Conservation (phyloP, 2,888 invertebrate genomes). For the Machimus atricapillus region DNA sequence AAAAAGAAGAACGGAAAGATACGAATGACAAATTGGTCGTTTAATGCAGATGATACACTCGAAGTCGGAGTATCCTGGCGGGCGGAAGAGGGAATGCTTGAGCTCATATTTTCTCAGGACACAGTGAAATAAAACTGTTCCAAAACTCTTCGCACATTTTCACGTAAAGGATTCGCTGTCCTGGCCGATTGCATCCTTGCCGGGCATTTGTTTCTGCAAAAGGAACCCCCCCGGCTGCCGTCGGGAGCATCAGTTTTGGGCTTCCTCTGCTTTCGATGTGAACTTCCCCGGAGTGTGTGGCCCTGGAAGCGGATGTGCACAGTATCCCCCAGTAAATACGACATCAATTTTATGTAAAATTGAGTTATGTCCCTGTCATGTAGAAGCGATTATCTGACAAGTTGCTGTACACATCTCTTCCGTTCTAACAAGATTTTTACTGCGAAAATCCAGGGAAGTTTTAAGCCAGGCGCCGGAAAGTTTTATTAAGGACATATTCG, state of each 20-base stretch:
- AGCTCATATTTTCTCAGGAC: slow-evolving; percentile 33
- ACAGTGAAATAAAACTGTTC: neutral
- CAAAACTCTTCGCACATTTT: slow-evolving; percentile 19
- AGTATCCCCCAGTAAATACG: slow-evolving; percentile 33
- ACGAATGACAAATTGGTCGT: slow-evolving; percentile 45
- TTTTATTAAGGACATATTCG: slow-evolving; percentile 37
- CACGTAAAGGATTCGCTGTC: neutral
- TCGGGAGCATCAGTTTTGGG: slow-evolving; percentile 14
- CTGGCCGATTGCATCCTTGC: neutral
- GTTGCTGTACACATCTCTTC: neutral
- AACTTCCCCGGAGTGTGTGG: neutral
- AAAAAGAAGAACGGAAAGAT: neutral
- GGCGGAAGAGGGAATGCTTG: neutral
- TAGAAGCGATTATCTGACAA: slow-evolving; percentile 34
- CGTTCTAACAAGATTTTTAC: slow-evolving; percentile 15
- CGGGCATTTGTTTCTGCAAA: neutral
- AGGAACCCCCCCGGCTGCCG: neutral
- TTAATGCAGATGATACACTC: slow-evolving; percentile 45
- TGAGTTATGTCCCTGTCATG: slow-evolving; percentile 39
- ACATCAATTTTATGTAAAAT: slow-evolving; percentile 41
- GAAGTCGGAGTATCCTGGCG: neutral
- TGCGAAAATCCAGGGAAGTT: slow-evolving; percentile 16
- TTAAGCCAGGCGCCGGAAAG: slow-evolving; percentile 34
- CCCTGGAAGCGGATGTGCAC: neutral
- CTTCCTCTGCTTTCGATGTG: neutral